Evolutionary conservation across 2,888 invertebrate genomes (phyloP), one percentile per base, ranked within the genome.

Genomic region (Calameuta filiformis): DNA sequence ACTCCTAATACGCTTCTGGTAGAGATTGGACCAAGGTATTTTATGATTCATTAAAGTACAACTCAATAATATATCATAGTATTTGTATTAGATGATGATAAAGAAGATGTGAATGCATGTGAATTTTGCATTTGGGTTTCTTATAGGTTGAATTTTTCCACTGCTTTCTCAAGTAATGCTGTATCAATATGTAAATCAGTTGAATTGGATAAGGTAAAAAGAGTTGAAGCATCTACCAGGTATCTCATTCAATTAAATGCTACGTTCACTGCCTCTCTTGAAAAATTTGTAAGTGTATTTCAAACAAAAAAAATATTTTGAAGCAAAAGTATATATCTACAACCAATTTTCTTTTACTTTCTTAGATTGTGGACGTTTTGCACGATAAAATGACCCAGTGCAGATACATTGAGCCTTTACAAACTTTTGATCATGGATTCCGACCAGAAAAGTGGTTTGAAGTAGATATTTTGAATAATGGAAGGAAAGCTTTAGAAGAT

Each of bases 321-420:
- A 73, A 37, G 15, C 40, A 40, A 56, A 56, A 56, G 23, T 56
- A 56, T 23, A 56, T 56, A 56, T 56, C 9, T 9, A 23, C 23
- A 23, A 56, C 23, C 6, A 71, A 68, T 31, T 74, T 78, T 12
- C 37, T 80, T 40, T 77, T 79, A 76, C 73, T 81, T 92, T 75
- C 92, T 91, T 92, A 83, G 91, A 92, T 95, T 85, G 94, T 93
- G 35, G 92, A 94, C 71, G 91, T 93, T n/a, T 91, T 99, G 37
- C 95, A 97, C 91, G 99, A 99, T 92, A 94, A 95, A 82, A 98
- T 99, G 98, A 98, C 98, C 2, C 95, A 99, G 92, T 98, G 97
- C 89, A 93, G 95, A 78, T 99, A 99, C 87, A 93, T 94, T 0
- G 92, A 94, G 84, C 93, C 94, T 1, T 90, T 94, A 56, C 89